A percentile compares a stretch with the other conserved stretches of the same genome.
Conservation (phyloP, 2,888 invertebrate genomes). For the Pinctada fucata region DNA sequence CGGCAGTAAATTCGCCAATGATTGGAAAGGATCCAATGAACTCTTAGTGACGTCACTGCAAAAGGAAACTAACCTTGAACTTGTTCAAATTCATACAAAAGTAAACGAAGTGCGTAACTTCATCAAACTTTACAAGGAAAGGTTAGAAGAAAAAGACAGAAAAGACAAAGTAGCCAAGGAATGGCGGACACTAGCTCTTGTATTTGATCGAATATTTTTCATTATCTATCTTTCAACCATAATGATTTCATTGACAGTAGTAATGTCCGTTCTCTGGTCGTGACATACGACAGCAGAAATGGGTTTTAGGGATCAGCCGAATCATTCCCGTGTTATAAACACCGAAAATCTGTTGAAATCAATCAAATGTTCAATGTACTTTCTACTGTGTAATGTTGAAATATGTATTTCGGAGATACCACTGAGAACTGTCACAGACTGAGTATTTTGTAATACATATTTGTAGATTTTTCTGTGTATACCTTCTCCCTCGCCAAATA, state of each 20-base stretch:
- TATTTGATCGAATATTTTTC: slow-evolving; percentile 75
- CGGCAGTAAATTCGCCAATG: slow-evolving; percentile 54
- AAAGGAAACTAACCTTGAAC: slow-evolving; percentile 51
- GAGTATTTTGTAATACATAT: too few species aligned
- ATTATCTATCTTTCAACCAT: slow-evolving; percentile 70
- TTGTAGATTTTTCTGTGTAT: too few species aligned
- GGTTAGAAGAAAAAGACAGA: slow-evolving; percentile 70
- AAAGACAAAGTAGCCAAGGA: slow-evolving; percentile 70
- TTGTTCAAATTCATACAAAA: slow-evolving; percentile 62
- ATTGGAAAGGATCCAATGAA: slow-evolving; percentile 57
- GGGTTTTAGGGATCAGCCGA: background rate
- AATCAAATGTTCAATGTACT: background rate
- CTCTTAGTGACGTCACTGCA: slow-evolving; percentile 44
- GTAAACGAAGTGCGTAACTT: slow-evolving; percentile 65
- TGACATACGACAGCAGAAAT: background rate
- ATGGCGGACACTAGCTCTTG: slow-evolving; percentile 74
- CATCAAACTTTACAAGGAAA: slow-evolving; percentile 59
- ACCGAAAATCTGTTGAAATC: background rate
- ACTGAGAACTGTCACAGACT: too few species aligned
- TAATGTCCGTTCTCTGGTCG: slow-evolving; percentile 58
- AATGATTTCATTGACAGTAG: slow-evolving; percentile 68
- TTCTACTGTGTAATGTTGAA: background rate
- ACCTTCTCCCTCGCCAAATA: too few species aligned
- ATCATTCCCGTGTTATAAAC: background rate
- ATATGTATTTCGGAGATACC: too few species aligned